Evolutionary conservation across 2,113 vertebrate genomes (phyloP), one percentile per base, ranked within the genome.

Genomic region (Xyliphius kryptos): DNA sequence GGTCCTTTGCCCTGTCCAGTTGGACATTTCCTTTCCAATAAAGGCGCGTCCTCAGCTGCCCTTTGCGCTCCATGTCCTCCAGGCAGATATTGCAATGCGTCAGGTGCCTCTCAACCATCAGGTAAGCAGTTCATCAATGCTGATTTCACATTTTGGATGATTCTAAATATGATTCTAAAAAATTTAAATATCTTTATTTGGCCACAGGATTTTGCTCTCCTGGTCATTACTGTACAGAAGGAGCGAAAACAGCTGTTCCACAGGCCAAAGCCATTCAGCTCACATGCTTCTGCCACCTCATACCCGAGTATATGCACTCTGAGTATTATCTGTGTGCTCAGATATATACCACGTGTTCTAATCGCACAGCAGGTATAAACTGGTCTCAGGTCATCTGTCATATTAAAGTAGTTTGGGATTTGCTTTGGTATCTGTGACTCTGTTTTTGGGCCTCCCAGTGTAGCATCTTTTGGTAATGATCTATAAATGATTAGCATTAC

Each of bases 61-160:
- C 81, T 91, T 47, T 97, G 93, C 73, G 85, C 71, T 13, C 80
- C 75, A 0, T 97, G 95, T 66, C 89, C 90, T 0, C 75, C 87
- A 0, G 92, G 94, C 2, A 81, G 66, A 57, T 91, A 90, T 72
- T 98, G 93, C 75, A 56, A 72, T 0, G 44, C 17, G 50, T 56
- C 70, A 54, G 87, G 83, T 61, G 71, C 76, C 21, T 69, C 79
- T 54, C 79, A 82, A 26, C 81, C 83, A 56, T 85, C 69, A 77
- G 88, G 83, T 81, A 74, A 71, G n/a, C 38, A 62, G 64, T 13
- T 56, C 5, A 56, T 10, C 41, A 32, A 6, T 32, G 1, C 26
- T 32, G 26, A 32, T 6, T 32, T 32, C 26, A 5, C 4, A 32
- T 32, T 32, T 32, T 32, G 26, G 26, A 5, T 32, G 26, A 32